A percentile compares a stretch with the other conserved stretches of the same genome.
phyloP scores from a whole-genome alignment of 1,140 invertebrate species.

The Procambarus virginalis region DNA sequence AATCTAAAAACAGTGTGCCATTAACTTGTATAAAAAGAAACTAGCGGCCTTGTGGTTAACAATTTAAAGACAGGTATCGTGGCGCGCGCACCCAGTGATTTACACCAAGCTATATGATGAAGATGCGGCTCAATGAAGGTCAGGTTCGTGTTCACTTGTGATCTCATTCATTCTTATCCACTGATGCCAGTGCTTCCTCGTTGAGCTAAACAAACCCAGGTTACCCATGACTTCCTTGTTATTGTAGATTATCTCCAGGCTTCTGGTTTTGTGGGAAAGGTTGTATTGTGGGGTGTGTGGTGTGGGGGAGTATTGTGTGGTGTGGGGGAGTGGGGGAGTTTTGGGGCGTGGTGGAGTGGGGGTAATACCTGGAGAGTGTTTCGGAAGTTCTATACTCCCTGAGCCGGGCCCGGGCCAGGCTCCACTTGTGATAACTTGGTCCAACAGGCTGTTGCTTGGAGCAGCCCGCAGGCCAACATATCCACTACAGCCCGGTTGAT shows the following conservation, averaged over 20 bases:
- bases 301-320: too few relatives aligned
- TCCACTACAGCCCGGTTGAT: too few relatives aligned
- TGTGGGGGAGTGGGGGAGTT: neutral
- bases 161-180: neutral
- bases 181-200: neutral
- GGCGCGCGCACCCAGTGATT: neutral
- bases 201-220: neutral
- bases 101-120: neutral
- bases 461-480: too few relatives aligned
- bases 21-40: neutral
- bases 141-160: neutral
- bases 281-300: too few relatives aligned
- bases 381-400: too few relatives aligned
- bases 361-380: too few relatives aligned
- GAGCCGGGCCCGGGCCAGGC: too few relatives aligned
- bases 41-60: neutral
- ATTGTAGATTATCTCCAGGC: neutral
- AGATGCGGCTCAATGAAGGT: neutral
- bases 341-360: neutral
- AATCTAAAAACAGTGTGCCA: neutral
- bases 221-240: neutral
- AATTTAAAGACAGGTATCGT: neutral
- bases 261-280: too few relatives aligned
- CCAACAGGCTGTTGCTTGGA: too few relatives aligned
- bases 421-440: too few relatives aligned